Evolutionary conservation across 1,140 invertebrate genomes (phyloP).

Genomic region (Ceratosolen solmsi): DNA sequence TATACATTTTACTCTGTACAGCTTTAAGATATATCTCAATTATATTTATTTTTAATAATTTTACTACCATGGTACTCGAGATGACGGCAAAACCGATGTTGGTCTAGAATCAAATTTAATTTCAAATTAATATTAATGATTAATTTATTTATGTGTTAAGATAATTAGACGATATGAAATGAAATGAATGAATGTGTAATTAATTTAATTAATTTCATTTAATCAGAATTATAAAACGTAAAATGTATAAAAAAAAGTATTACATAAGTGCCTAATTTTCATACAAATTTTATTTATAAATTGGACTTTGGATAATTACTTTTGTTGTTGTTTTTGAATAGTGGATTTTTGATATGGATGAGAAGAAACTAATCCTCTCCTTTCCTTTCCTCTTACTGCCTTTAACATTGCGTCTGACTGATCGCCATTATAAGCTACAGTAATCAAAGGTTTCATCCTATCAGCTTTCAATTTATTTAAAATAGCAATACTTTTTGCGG

Average conservation of each 20-base stretch:
- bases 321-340: slow-evolving; percentile 46
- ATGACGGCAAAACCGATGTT: slow-evolving; percentile 51
- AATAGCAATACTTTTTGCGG: slow-evolving; percentile 67
- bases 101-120: slow-evolving; percentile 46
- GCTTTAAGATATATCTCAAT: slow-evolving; percentile 29
- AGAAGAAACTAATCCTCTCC: slow-evolving; percentile 58
- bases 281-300: no score
- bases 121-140: neutral
- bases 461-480: slow-evolving; percentile 67
- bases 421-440: slow-evolving; percentile 36
- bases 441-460: slow-evolving; percentile 52
- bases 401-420: slow-evolving; percentile 54
- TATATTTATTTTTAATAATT: neutral
- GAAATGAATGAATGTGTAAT: no score
- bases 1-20: slow-evolving; percentile 44
- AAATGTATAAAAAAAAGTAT: no score
- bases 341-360: slow-evolving; percentile 64
- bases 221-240: no score
- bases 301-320: slow-evolving; percentile 58
- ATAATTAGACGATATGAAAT: no score
- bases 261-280: no score
- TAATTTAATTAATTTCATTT: no score
- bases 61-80: slow-evolving; percentile 58
- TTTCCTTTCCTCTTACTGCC: slow-evolving; percentile 61
- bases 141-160: no score